Conservation (phyloP, 2,113 vertebrate genomes). For the Oncorhynchus tshawytscha region DNA sequence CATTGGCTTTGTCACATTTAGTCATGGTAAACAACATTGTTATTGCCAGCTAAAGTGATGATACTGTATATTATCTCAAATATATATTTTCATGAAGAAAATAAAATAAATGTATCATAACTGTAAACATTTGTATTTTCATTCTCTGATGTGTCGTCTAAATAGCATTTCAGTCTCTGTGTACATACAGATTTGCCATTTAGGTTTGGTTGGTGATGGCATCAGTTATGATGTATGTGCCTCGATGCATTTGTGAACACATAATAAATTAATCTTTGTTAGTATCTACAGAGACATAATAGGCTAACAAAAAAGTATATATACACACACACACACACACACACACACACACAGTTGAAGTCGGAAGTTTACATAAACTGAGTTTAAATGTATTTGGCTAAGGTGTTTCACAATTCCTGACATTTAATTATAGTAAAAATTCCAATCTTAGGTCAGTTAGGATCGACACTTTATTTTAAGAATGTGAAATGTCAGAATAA, state of each 20-base stretch:
- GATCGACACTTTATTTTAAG: too few relatives aligned
- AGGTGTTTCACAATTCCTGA: too few relatives aligned
- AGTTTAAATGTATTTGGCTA: too few relatives aligned
- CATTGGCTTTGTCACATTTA: slow-evolving; percentile 29
- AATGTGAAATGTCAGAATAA: too few relatives aligned
- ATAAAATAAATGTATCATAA: slow-evolving; percentile 37
- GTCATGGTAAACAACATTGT: slow-evolving; percentile 32
- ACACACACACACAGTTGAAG: too few relatives aligned
- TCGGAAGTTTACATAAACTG: too few relatives aligned
- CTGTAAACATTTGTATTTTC: slow-evolving; percentile 54
- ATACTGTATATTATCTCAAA: slow-evolving; percentile 43
- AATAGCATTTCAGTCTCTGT: slow-evolving; percentile 33
- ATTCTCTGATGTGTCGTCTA: slow-evolving; percentile 32
- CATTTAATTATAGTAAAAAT: too few relatives aligned
- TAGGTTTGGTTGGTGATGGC: not conserved
- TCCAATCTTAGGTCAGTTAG: too few relatives aligned
- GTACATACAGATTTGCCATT: slow-evolving; percentile 21
- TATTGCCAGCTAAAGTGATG: slow-evolving; percentile 26
- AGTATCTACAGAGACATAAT: slow-evolving; percentile 32
- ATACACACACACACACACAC: too few relatives aligned
- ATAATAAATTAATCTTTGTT: slow-evolving; percentile 51
- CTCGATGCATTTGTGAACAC: slow-evolving; percentile 12
- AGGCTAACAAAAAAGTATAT: slow-evolving; percentile 15
- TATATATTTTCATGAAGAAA: slow-evolving; percentile 45
- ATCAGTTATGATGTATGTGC: slow-evolving; percentile 25